Base-by-base conservation (phyloP, 2,797 vertebrate genomes). In the Delichon dasypus region DNA sequence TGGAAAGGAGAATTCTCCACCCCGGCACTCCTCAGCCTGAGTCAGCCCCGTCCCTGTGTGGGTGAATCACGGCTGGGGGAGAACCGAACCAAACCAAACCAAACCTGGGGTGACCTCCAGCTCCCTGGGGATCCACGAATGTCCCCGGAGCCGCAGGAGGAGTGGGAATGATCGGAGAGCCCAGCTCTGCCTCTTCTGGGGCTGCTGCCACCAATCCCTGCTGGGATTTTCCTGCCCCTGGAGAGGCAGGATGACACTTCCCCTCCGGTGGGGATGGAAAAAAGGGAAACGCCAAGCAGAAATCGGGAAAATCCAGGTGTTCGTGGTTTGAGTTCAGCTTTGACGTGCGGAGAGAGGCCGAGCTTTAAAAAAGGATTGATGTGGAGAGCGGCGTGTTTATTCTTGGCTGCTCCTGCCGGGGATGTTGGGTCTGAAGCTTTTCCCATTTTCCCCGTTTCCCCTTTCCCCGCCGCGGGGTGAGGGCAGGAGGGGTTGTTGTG, bases 361-460 rank as follows among this genome's bases (percentile, higher is more conserved):
- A 21, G 12, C 51, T 84, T 29, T 36, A 7, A 25, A 55, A 53
- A 15, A 3, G 36, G 36, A 34, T 2, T 4, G 68, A 2, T 34
- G 12, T 18, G 4, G 42, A 9, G 27, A 30, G 1, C 25, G 3
- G 5, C 6, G 0, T 0, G 20, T 50, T 76, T 10, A 22, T 18
- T 32, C 61, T 10, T 11, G 44, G 72, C 75, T 67, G 57, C 13
- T 67, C 34, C 13, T 30, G 38, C 23, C 53, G 3, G 45, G 61
- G 22, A 2, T 36, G 38, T 38, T 23, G 27, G 72, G 9, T 38
- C 72, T 16, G 47, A 76, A n/a, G 4, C 10, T 10, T 70, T 42
- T 13, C 65, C 65, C 51, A 44, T 1, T 65, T 42, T 23, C 7
- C 64, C 50, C 27, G 26, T 22, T 12, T 47, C 50, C 42, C 2